Conservation (phyloP, 92 coral and sea anemone genomes). For the Paragorgia papillata region DNA sequence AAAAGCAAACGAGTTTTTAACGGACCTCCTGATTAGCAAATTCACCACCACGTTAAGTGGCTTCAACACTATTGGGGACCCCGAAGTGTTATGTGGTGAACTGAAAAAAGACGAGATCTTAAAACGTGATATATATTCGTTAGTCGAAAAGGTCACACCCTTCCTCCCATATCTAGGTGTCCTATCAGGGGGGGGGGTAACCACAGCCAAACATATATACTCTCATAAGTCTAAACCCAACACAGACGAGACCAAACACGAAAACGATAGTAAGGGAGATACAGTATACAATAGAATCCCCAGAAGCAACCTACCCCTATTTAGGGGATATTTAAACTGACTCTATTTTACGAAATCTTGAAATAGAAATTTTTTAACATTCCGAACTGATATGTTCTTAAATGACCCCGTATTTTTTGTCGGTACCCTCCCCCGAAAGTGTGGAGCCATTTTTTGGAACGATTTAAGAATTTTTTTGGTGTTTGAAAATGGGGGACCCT, state of each 20-base stretch:
- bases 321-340: too few species aligned
- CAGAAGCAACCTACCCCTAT: too few species aligned
- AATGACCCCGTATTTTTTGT: too few species aligned
- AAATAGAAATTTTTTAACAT: too few species aligned
- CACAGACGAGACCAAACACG: too few species aligned
- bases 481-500: too few species aligned
- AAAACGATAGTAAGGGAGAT: not conserved
- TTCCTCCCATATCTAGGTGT: constrained; percentile 10
- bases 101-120: constrained; percentile 27
- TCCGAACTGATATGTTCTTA: too few species aligned
- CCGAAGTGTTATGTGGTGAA: constrained; percentile 1
- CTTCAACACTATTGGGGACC: constrained; percentile 18
- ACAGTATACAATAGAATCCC: too few species aligned
- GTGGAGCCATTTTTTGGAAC: too few species aligned
- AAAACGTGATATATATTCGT: constrained; percentile 9
- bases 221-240: not conserved
- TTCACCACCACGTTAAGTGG: constrained; percentile 28
- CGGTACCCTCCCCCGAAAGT: too few species aligned
- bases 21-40: constrained; percentile 38
- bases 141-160: constrained; percentile 28
- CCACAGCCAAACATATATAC: constrained; percentile 21
- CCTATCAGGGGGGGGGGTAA: constrained; percentile 9
- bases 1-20: constrained; percentile 43
- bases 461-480: too few species aligned
- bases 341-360: too few species aligned